Percentiles rank a stretch among this genome's conserved stretches.
Evolutionary conservation across 2,113 vertebrate genomes (phyloP).

Genomic region (Drymodes brunneopygia): DNA sequence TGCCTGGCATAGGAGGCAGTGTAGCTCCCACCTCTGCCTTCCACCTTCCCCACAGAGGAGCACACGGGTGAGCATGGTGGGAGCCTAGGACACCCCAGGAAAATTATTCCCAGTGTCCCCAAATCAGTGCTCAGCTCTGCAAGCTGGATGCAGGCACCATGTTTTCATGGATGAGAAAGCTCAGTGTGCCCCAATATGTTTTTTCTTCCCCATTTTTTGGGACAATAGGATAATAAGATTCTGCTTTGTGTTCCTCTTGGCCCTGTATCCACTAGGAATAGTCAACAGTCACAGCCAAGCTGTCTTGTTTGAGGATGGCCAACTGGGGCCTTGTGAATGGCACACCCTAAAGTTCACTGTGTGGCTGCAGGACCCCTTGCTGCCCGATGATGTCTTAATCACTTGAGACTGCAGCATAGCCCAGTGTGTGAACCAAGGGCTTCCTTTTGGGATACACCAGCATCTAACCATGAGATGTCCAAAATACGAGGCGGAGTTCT

Average conservation of each 20-base stretch:
- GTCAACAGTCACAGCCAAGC: not conserved
- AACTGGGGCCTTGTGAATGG: not conserved
- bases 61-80: accelerated
- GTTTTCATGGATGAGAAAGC: not conserved
- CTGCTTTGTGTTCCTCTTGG: not conserved
- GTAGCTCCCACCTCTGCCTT: not conserved
- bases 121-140: not conserved
- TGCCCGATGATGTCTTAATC: accelerated
- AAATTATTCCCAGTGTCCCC: not conserved
- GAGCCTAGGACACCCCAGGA: accelerated
- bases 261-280: not conserved
- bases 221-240: not conserved
- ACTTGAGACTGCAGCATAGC: accelerated
- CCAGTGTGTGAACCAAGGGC: accelerated
- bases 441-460: accelerated
- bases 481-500: accelerated
- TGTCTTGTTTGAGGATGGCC: not conserved
- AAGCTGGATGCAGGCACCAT: not conserved
- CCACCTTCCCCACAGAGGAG: accelerated
- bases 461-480: not conserved
- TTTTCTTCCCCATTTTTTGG: not conserved
- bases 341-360: not conserved
- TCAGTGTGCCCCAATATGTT: accelerated
- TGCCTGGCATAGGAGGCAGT: accelerated
- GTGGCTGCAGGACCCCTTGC: not conserved